Conservation (phyloP, 37 sponge, comb jelly and placozoan species). For the Halisarca cf. caerulea region DNA sequence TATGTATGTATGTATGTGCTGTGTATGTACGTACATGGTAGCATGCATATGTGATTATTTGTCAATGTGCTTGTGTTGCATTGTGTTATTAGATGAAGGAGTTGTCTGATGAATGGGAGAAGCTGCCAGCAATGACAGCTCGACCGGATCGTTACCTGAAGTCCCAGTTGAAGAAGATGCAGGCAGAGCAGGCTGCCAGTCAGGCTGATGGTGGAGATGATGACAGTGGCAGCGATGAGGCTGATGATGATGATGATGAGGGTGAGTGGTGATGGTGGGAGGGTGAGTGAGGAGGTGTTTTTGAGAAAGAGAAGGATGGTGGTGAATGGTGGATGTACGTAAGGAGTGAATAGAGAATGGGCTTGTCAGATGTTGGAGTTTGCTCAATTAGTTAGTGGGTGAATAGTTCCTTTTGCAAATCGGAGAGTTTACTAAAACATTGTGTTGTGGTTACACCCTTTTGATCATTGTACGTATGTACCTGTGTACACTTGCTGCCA, state of each 20-base stretch:
- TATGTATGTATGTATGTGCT: neutral
- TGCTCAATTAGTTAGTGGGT: too few relatives aligned
- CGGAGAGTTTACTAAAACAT: too few relatives aligned
- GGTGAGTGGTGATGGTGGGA: conserved; percentile 42
- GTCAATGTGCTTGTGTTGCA: neutral
- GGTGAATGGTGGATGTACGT: too few relatives aligned
- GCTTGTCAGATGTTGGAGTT: too few relatives aligned
- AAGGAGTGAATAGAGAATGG: too few relatives aligned
- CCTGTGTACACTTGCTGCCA: too few relatives aligned
- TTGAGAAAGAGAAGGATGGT: too few relatives aligned
- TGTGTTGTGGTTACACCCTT: too few relatives aligned
- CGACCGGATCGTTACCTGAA: conserved; percentile 68
- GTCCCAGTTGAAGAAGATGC: conserved; percentile 59
- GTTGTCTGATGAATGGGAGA: conserved; percentile 83
- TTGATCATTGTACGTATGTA: too few relatives aligned
- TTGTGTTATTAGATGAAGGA: conserved; percentile 80
- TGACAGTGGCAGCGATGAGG: conserved; percentile 29
- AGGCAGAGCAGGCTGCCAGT: conserved; percentile 3
- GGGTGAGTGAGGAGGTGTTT: neutral
- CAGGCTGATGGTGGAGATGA: conserved; percentile 27
- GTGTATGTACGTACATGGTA: conserved; percentile 14
- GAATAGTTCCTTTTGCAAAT: too few relatives aligned
- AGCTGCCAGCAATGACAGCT: conserved; percentile 51
- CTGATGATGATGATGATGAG: neutral
- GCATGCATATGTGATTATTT: neutral